Conservation (phyloP, 2,113 vertebrate species). For the Eulacestoma nigropectus region DNA sequence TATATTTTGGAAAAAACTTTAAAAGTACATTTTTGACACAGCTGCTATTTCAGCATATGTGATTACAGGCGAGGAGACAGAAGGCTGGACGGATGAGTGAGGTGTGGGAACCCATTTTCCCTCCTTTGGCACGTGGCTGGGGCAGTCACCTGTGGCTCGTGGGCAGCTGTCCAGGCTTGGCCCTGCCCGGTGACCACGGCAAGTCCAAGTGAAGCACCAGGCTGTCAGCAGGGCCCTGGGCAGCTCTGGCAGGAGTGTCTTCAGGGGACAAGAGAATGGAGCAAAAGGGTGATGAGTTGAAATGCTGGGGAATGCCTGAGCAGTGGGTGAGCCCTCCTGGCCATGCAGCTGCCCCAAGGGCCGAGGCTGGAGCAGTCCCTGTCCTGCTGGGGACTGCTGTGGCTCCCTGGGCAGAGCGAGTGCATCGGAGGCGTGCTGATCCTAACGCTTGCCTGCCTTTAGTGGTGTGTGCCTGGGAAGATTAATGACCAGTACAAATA, state of each 20-base stretch:
- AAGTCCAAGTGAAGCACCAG: not conserved
- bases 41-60: not conserved
- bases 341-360: not conserved
- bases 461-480: not conserved
- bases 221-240: not conserved
- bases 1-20: not conserved
- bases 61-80: not conserved
- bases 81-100: not conserved
- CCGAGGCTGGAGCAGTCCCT: not conserved
- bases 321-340: not conserved
- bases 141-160: not conserved
- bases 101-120: not conserved
- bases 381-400: not conserved
- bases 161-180: not conserved
- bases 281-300: not conserved
- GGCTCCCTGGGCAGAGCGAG: rapidly evolving
- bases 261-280: not conserved
- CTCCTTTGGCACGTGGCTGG: not conserved
- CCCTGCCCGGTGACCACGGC: rapidly evolving
- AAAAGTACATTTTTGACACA: not conserved
- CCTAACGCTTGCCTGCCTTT: not conserved
- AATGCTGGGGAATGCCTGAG: no score
- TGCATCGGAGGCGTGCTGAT: rapidly evolving
- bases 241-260: not conserved
- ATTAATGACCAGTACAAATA: not conserved